Percentiles rank a stretch among this genome's conserved stretches.
These are phyloP conservation scores for Alosa sapidissima DNA, from an alignment of 2,797 vertebrate genomes.

Conservation along the genomic window DNA sequence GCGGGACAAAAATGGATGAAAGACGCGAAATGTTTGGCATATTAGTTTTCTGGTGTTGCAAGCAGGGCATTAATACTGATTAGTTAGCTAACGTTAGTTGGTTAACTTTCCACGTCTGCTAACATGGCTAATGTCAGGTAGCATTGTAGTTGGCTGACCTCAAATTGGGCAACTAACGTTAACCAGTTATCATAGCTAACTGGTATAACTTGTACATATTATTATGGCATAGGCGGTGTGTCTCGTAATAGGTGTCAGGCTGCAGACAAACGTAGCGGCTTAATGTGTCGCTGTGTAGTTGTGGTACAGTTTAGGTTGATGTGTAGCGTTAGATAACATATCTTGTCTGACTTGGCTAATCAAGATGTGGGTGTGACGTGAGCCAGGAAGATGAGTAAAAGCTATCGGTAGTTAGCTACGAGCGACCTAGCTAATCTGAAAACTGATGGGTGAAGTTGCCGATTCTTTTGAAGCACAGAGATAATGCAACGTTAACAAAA, in stretches of 20 bases:
- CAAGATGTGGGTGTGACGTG: conserved; percentile 10
- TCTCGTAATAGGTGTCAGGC: not conserved
- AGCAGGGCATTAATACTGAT: not conserved
- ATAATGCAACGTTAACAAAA: too few species aligned
- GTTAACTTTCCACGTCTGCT: conserved; percentile 48
- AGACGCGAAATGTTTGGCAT: not conserved
- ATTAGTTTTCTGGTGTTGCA: not conserved
- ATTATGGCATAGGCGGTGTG: too few species aligned
- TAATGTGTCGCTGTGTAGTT: not conserved
- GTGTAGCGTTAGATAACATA: not conserved
- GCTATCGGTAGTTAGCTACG: not conserved
- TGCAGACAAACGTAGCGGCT: not conserved
- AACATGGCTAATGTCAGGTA: conserved; percentile 11
- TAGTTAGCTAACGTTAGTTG: not conserved
- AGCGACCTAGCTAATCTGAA: not conserved
- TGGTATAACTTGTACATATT: not conserved
- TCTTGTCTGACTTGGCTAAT: not conserved
- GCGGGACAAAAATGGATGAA: not conserved
- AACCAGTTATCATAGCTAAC: not conserved
- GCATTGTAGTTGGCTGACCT: conserved; percentile 2
- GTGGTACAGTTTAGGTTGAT: not conserved
- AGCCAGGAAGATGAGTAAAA: conserved; percentile 14
- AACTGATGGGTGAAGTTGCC: not conserved
- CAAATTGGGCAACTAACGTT: conserved; percentile 56
- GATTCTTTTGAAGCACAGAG: too few species aligned